Conservation (phyloP, 2,888 invertebrate genomes). For the Parelbella ahira region DNA sequence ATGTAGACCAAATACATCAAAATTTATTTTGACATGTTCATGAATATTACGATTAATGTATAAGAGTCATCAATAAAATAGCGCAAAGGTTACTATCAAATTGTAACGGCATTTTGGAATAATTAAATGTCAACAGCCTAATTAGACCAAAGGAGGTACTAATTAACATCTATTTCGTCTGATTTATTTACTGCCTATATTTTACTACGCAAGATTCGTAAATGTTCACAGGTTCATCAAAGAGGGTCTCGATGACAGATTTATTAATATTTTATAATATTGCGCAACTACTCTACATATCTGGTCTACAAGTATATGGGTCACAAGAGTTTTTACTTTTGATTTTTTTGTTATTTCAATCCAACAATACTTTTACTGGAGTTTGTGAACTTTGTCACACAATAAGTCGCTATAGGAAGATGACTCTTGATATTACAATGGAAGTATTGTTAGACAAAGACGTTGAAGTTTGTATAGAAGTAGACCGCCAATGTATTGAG, state of each 20-base stretch:
- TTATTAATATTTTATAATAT: background rate
- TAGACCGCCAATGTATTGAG: too few relatives aligned
- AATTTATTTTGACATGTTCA: slow-evolving; percentile 30
- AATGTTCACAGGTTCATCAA: too few relatives aligned
- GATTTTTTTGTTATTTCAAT: too few relatives aligned
- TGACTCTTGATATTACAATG: too few relatives aligned
- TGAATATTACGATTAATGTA: slow-evolving; percentile 27
- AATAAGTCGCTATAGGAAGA: too few relatives aligned
- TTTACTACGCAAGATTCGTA: slow-evolving; percentile 7
- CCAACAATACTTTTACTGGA: too few relatives aligned
- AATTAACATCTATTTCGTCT: slow-evolving; percentile 4
- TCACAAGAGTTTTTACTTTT: too few relatives aligned
- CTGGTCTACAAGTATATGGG: too few relatives aligned
- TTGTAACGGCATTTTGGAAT: slow-evolving; percentile 14
- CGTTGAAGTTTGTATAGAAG: too few relatives aligned
- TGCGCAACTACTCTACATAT: background rate
- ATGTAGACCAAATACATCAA: slow-evolving; percentile 23
- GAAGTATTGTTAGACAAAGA: too few relatives aligned
- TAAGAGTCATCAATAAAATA: slow-evolving; percentile 18
- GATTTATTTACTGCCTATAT: slow-evolving; percentile 11
- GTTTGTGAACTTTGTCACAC: too few relatives aligned
- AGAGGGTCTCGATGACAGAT: background rate
- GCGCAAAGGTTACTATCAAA: slow-evolving; percentile 14
- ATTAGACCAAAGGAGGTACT: slow-evolving; percentile 11
- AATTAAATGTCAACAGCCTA: slow-evolving; percentile 24